Evolutionary conservation across 2,888 invertebrate genomes (phyloP).

Genomic region (Drosophila infuscata): DNA sequence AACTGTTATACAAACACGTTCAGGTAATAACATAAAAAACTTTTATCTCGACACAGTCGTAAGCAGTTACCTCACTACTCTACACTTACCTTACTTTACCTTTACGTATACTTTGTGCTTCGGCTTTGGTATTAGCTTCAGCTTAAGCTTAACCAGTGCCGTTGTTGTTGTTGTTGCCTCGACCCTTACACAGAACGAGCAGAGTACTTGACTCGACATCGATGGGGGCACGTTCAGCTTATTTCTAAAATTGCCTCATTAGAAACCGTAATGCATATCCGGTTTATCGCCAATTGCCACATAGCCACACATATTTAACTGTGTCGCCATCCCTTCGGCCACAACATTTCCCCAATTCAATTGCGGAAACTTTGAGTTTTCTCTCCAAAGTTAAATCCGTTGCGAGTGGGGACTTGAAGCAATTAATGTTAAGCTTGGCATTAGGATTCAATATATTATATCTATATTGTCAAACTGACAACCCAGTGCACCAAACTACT

Average conservation of each 20-base stretch:
- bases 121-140: conserved; percentile 5
- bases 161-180: conserved; percentile 16
- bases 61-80: conserved; percentile 27
- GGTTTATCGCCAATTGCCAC: conserved; percentile 67
- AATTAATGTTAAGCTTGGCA: conserved; percentile 45
- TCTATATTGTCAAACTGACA: not conserved
- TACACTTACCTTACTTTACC: not conserved
- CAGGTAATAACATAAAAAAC: conserved; percentile 74
- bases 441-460: conserved; percentile 29
- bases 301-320: conserved; percentile 52
- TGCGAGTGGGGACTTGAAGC: conserved; percentile 25
- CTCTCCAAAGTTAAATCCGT: conserved; percentile 35
- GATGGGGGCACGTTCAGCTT: conserved; percentile 63
- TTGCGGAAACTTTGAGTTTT: conserved; percentile 23
- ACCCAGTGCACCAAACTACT: conserved; percentile 10
- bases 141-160: conserved; percentile 10
- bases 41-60: conserved; percentile 65
- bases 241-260: conserved; percentile 75
- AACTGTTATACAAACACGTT: conserved; percentile 72
- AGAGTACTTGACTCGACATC: conserved; percentile 31
- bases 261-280: conserved; percentile 73
- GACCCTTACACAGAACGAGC: conserved; percentile 1
- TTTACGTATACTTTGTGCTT: conserved; percentile 3
- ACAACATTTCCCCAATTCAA: conserved; percentile 18
- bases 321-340: conserved; percentile 23